phyloP scores from a whole-genome alignment of 30 jellyfish, hydroid and myxozoan genomes.

The Catostylus mosaicus region DNA sequence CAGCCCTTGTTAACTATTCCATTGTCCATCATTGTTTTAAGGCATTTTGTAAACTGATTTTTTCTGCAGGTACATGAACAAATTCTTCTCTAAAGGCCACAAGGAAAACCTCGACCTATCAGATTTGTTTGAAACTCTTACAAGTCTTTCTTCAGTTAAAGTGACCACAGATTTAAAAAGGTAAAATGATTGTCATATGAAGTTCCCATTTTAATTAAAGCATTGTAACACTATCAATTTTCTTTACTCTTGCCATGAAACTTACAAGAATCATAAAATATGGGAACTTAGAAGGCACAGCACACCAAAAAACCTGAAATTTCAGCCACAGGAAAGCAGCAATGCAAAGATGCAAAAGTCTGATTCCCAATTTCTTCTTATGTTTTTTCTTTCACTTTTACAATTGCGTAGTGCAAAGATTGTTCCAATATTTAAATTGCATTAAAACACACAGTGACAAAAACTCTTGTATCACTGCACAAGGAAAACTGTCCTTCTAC shows the following conservation, averaged over 20 bases:
- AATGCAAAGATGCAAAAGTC: neutral
- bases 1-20: neutral
- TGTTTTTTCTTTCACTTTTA: too few relatives aligned
- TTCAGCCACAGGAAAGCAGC: neutral
- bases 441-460: too few relatives aligned
- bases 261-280: neutral
- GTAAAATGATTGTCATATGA: neutral
- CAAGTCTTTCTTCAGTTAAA: conserved; percentile 11
- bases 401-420: too few relatives aligned
- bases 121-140: conserved; percentile 28
- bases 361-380: too few relatives aligned
- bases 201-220: neutral
- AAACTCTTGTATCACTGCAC: too few relatives aligned
- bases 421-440: too few relatives aligned
- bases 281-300: too few relatives aligned
- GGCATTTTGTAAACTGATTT: neutral
- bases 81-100: conserved; percentile 16
- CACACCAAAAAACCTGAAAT: neutral
- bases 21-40: neutral
- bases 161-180: conserved; percentile 19
- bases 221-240: neutral
- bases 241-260: neutral
- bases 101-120: conserved; percentile 18
- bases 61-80: conserved; percentile 48
- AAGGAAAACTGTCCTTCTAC: too few relatives aligned